Evolutionary conservation across 2,888 invertebrate species (phyloP), one percentile per base, ranked within the genome.

Genomic region (Caenorhabditis becei): DNA sequence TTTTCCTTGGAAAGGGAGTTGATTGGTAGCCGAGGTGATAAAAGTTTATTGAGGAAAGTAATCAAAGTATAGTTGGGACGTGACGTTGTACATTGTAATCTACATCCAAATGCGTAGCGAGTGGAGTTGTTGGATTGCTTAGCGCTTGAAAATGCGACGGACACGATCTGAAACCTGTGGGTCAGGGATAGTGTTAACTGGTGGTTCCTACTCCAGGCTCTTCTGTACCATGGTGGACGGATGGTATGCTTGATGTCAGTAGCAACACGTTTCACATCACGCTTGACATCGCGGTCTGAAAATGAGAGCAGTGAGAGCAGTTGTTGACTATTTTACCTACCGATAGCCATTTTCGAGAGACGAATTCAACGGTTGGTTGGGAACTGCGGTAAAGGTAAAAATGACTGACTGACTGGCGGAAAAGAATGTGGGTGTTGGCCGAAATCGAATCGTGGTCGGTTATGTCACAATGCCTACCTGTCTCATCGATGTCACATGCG

Each of bases 141-240:
- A 82, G 16, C 84, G 66, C 24, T 58, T 78, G 79, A 84, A 83
- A 20, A 77, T 44, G 18, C 74, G 61, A 14, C 78, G 77, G 37
- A 84, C 80, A 32, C 84, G 70, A 28, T 84, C 84, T 84, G 79
- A 71, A 84, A 75, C 16, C 10, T 7, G 4, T 32, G 4, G 4
- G 10, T 10, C 10, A 35, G 8, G 18, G 14, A 37, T 10, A 18
- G 37, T 14, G 7, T 7, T 1, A 8, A 56, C 18, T 8, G n/a
- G 20, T 28, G 1, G n/a, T 23, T 35, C 61, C 66, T 18, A 84
- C 84, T 83, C 84, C 84, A 84, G 16, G 84, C 82, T 81, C 84
- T 66, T 69, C 82, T 53, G 70, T 84, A 84, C 84, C 84, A 84
- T 62, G 84, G 84, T 18, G 84, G 84, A 35, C 84, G 78, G 28